These are phyloP conservation scores for Cerceris rybyensis DNA, from an alignment of 2,888 invertebrate genomes.

Conservation along the genomic window DNA sequence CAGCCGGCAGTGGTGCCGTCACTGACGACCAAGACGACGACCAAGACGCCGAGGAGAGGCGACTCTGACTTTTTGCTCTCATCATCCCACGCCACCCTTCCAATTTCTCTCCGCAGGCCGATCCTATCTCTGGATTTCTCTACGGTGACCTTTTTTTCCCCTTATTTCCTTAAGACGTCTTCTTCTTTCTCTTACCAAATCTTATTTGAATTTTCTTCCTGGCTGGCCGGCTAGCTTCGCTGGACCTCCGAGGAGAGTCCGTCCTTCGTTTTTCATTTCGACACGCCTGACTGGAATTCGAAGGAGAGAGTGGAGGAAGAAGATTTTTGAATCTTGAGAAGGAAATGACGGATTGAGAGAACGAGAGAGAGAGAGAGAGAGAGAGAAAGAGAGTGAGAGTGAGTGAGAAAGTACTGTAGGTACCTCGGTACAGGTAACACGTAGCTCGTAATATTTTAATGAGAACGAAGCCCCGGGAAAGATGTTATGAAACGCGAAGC, in stretches of 20 bases:
- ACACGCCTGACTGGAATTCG: slow-evolving; percentile 44
- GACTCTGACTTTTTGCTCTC: slow-evolving; percentile 61
- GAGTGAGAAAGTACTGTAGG: too few species aligned
- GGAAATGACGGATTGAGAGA: not conserved
- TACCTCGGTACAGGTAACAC: too few species aligned
- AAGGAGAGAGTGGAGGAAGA: slow-evolving; percentile 27
- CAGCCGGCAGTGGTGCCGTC: slow-evolving; percentile 16
- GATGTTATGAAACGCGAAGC: not conserved
- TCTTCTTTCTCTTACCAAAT: slow-evolving; percentile 50
- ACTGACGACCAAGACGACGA: slow-evolving; percentile 35
- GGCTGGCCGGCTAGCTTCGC: slow-evolving; percentile 44
- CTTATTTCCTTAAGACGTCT: slow-evolving; percentile 59
- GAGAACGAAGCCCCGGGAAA: slow-evolving; percentile 1
- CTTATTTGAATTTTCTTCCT: slow-evolving; percentile 64
- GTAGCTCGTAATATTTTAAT: not conserved
- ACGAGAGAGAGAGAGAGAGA: too few species aligned
- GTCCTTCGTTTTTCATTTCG: slow-evolving; percentile 9
- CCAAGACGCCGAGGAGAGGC: slow-evolving; percentile 23
- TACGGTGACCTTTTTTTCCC: slow-evolving; percentile 22
- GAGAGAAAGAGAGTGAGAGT: too few species aligned
- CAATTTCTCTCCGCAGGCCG: slow-evolving; percentile 60
- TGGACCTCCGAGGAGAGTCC: slow-evolving; percentile 25
- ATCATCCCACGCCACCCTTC: slow-evolving; percentile 58
- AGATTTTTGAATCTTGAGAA: slow-evolving; percentile 32
- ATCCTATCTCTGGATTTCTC: slow-evolving; percentile 52